phyloP scores from a whole-genome alignment of 2,888 invertebrate genomes.

The Oegoconia quadripuncta region DNA sequence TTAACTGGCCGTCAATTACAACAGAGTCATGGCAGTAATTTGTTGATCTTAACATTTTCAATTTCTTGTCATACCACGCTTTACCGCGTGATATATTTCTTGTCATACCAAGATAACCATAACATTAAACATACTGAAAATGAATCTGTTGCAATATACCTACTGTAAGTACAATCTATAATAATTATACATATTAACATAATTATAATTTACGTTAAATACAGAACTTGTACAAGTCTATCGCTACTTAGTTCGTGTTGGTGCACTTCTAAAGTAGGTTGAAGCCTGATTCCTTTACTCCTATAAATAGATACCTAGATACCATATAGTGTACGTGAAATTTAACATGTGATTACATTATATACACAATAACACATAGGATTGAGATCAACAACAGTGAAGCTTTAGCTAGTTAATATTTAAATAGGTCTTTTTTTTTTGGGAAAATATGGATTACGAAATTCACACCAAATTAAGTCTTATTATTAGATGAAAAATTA shows the following conservation, averaged over 20 bases:
- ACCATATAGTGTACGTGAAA: constrained; percentile 61
- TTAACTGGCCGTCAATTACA: constrained; percentile 29
- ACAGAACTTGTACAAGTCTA: constrained; percentile 66
- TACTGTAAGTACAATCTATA: constrained; percentile 42
- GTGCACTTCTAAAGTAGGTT: constrained; percentile 64
- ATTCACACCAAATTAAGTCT: too few species aligned
- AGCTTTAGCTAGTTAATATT: constrained; percentile 55
- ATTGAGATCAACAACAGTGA: constrained; percentile 76
- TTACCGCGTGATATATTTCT: too few species aligned
- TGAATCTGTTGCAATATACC: constrained; percentile 45
- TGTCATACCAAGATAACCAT: too few species aligned
- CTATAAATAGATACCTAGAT: constrained; percentile 52
- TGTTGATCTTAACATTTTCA: not conserved
- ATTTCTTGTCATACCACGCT: too few species aligned
- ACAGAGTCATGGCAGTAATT: constrained; percentile 41
- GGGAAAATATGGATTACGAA: not conserved
- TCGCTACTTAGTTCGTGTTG: constrained; percentile 68
- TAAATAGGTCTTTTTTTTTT: not conserved
- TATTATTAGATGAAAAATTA: too few species aligned
- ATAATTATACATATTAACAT: constrained; percentile 28
- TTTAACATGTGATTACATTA: constrained; percentile 77
- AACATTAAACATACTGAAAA: constrained; percentile 15
- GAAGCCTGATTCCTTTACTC: constrained; percentile 57
- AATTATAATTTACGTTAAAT: constrained; percentile 59
- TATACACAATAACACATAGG: constrained; percentile 71